Percentiles rank a stretch among this genome's conserved stretches.
phyloP scores from a whole-genome alignment of 2,888 invertebrate genomes.

The Furcula furcula region DNA sequence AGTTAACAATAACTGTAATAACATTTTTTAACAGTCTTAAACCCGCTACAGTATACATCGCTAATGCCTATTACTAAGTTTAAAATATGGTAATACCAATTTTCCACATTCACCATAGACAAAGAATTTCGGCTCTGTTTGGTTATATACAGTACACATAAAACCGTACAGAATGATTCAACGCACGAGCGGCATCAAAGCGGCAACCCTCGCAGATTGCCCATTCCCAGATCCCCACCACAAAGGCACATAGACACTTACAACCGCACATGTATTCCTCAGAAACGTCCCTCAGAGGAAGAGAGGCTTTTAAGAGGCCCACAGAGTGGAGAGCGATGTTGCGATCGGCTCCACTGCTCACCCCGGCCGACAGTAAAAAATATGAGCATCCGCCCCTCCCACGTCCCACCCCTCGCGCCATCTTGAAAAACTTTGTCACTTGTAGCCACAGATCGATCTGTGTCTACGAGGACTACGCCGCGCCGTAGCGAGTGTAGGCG shows the following conservation, averaged over 20 bases:
- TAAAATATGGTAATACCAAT: too few species aligned
- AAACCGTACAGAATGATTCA: conserved; percentile 15
- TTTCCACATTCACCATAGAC: too few species aligned
- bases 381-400: conserved; percentile 71
- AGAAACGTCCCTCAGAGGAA: conserved; percentile 60
- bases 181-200: conserved; percentile 31
- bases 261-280: conserved; percentile 59
- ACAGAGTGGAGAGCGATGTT: conserved; percentile 77
- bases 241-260: conserved; percentile 60
- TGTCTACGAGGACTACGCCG: conserved; percentile 63
- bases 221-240: conserved; percentile 46
- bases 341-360: conserved; percentile 80
- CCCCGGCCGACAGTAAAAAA: conserved; percentile 80
- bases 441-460: conserved; percentile 77
- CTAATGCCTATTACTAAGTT: too few species aligned
- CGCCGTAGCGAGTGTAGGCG: conserved; percentile 49
- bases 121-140: too few species aligned
- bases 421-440: conserved; percentile 80
- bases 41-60: too few species aligned
- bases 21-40: too few species aligned
- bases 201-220: conserved; percentile 38
- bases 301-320: conserved; percentile 75
- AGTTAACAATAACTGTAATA: too few species aligned
- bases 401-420: conserved; percentile 54
- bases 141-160: too few species aligned